phyloP scores from a whole-genome alignment of 2,113 vertebrate genomes.

The Salminus brasiliensis region DNA sequence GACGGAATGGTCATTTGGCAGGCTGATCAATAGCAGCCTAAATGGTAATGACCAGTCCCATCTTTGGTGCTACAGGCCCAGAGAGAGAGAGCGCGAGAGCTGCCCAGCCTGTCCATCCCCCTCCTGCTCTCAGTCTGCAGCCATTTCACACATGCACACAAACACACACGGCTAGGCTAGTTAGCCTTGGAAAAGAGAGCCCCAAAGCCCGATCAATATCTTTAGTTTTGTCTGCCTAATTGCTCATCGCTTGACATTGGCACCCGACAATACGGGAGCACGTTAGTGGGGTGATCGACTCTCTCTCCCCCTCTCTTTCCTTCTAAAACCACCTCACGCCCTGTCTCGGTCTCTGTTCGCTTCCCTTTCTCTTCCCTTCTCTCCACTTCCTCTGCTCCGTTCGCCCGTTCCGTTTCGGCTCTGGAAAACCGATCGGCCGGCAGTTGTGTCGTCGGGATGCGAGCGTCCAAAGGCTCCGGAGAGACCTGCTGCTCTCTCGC shows the following conservation, averaged over 20 bases:
- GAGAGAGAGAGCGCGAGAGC: slow-evolving; percentile 62
- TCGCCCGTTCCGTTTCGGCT: slow-evolving; percentile 58
- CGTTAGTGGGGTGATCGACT: slow-evolving; percentile 68
- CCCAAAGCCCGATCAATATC: slow-evolving; percentile 76
- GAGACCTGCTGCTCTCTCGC: slow-evolving; percentile 61
- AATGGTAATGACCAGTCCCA: slow-evolving; percentile 63
- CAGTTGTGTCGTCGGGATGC: slow-evolving; percentile 69
- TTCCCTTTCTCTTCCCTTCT: slow-evolving; percentile 57
- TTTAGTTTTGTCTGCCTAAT: slow-evolving; percentile 84
- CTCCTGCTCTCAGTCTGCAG: slow-evolving; percentile 43
- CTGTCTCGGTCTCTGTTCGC: slow-evolving; percentile 11
- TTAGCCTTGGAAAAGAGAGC: slow-evolving; percentile 72
- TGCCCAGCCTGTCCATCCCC: slow-evolving; percentile 35
- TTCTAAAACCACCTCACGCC: slow-evolving; percentile 34
- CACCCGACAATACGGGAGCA: slow-evolving; percentile 72
- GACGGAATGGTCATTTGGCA: slow-evolving; percentile 61
- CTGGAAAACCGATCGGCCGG: slow-evolving; percentile 63
- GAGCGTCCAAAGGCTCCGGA: slow-evolving; percentile 65
- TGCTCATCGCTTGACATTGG: slow-evolving; percentile 84
- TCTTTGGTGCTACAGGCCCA: slow-evolving; percentile 61
- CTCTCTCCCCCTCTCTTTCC: slow-evolving; percentile 57
- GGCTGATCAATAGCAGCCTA: slow-evolving; percentile 68
- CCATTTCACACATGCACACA: slow-evolving; percentile 70
- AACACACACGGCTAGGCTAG: slow-evolving; percentile 54
- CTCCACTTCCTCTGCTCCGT: slow-evolving; percentile 60